phyloP scores from a whole-genome alignment of 2,113 vertebrate species.

The Phrynosoma platyrhinos region DNA sequence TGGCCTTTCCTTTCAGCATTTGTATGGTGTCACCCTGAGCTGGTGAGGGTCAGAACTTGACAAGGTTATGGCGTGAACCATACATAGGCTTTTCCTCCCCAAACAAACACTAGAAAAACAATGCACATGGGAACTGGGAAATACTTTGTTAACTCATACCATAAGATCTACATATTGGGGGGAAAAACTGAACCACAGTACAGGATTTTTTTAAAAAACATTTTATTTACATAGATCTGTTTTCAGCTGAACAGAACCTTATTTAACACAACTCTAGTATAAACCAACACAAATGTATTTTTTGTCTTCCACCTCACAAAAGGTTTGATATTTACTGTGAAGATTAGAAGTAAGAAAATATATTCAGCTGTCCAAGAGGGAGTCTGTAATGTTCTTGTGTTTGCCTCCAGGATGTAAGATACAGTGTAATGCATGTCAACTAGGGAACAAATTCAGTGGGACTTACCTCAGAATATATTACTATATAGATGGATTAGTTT shows the following conservation, averaged over 20 bases:
- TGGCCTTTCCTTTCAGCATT: slow-evolving; percentile 72
- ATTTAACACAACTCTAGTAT: background rate
- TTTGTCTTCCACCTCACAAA: slow-evolving; percentile 34
- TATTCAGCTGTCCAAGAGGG: slow-evolving; percentile 5
- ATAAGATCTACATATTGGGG: slow-evolving; percentile 52
- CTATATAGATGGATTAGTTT: background rate
- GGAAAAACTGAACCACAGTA: slow-evolving; percentile 45
- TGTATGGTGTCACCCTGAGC: slow-evolving; percentile 60
- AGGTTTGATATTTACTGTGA: background rate
- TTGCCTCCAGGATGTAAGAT: background rate
- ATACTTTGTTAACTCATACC: slow-evolving; percentile 69
- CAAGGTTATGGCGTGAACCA: slow-evolving; percentile 70
- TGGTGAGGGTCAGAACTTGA: slow-evolving; percentile 64
- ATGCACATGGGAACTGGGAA: slow-evolving; percentile 62
- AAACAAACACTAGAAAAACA: slow-evolving; percentile 66
- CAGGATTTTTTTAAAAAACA: slow-evolving; percentile 23
- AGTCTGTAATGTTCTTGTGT: slow-evolving; percentile 40
- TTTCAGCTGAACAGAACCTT: slow-evolving; percentile 55
- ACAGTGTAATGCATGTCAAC: background rate
- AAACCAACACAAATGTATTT: background rate
- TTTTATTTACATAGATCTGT: slow-evolving; percentile 23
- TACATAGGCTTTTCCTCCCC: slow-evolving; percentile 63
- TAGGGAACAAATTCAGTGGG: background rate
- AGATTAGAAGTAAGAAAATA: background rate
- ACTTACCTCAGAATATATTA: background rate